Base-by-base conservation (phyloP, 2,888 invertebrate genomes). In the Acheta domesticus region DNA sequence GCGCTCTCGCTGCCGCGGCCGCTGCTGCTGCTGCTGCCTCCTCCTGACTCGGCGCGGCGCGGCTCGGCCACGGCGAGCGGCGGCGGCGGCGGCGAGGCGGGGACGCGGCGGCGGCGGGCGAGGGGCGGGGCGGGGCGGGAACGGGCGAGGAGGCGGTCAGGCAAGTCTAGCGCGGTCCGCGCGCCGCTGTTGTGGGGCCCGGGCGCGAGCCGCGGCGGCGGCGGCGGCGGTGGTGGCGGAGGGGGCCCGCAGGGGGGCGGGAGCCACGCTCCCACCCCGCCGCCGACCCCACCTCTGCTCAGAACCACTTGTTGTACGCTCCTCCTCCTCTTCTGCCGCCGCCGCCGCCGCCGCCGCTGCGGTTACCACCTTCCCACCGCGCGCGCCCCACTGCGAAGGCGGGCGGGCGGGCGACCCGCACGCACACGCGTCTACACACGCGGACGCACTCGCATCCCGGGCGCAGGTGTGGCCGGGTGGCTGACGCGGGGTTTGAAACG, bases 271-370 rank as follows among this genome's bases (percentile, higher is more conserved):
- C 14, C 16, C 62, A 19, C 62, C 62, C 62, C 62, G n/a, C 62
- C 62, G 62, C 62, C 62, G 62, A n/a, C 62, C 62, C 62, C 62
- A 62, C 62, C 62, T 14, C 62, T n/a, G 62, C 62, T n/a, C 62
- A 62, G 62, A 62, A 62, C 62, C 62, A 62, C 62, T 62, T 62
- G 62, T 62, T 62, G 62, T 62, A 62, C 62, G 62, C 62, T 62
- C 62, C 62, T 62, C 62, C 62, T 62, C 62, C 62, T 62, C 62
- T 62, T 62, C 62, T 19, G 16, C 62, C 62, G 19, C 62, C 62
- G 3, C 62, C 62, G 62, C 12, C 62, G 62, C 62, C 62, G 62
- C 62, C n/a, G 62, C 62, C 16, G 3, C 19, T 4, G 62, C 62
- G 16, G 62, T n/a, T 62, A 11, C 62, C 62, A 14, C 62, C 62